Evolutionary conservation across 2,797 vertebrate genomes (phyloP).

Genomic region (Peromyscus eremicus): DNA sequence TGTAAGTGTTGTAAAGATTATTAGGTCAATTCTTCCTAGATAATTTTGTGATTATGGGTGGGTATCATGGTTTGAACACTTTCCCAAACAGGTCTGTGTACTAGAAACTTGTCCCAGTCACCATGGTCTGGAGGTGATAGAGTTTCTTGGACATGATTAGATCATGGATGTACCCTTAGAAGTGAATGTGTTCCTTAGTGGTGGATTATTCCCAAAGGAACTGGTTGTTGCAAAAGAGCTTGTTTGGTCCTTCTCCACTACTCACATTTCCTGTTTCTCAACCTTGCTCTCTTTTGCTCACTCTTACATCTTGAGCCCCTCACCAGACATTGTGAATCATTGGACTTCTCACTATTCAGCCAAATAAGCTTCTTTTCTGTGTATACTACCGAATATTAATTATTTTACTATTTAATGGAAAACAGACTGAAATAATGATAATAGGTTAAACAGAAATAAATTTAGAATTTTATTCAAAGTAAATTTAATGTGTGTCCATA

Average conservation of each 20-base stretch:
- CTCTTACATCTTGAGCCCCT: too few species aligned
- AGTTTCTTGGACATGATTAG: not conserved
- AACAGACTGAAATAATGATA: not conserved
- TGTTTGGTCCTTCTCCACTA: not conserved
- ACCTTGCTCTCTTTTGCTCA: rapidly evolving
- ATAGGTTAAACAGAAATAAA: not conserved
- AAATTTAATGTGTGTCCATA: conserved; percentile 14
- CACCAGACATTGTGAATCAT: not conserved
- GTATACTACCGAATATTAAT: not conserved
- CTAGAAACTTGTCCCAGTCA: not conserved
- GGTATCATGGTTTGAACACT: not conserved
- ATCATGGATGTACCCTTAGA: not conserved
- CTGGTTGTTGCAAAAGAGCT: not conserved
- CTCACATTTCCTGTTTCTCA: not conserved
- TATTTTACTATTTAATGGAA: not conserved
- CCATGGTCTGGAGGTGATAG: too few species aligned
- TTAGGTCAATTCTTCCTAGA: conserved; percentile 11
- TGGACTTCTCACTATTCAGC: not conserved
- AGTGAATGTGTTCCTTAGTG: not conserved
- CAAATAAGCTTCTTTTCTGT: not conserved
- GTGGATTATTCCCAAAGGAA: not conserved
- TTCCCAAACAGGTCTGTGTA: not conserved
- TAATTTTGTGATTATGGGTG: not conserved
- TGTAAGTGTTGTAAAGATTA: not conserved
- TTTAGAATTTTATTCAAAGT: not conserved